These are phyloP conservation scores for Timema cristinae DNA, from an alignment of 2,888 invertebrate genomes.

Conservation along the genomic window DNA sequence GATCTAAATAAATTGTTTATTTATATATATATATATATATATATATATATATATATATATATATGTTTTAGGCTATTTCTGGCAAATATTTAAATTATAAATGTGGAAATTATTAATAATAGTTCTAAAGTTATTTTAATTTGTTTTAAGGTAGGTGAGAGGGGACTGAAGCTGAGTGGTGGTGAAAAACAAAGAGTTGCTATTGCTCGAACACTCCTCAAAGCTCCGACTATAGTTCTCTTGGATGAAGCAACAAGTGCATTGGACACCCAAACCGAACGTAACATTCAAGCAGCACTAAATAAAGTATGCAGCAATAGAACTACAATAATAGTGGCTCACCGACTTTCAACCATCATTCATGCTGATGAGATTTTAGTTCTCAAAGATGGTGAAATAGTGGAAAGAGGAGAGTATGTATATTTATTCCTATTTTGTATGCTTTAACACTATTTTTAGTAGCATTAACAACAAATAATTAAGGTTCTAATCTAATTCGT, in stretches of 20 bases:
- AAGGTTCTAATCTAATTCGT: not conserved
- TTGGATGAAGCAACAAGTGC: conserved; percentile 96
- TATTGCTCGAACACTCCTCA: conserved; percentile 91
- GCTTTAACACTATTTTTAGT: conserved; percentile 12
- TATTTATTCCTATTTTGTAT: conserved; percentile 17
- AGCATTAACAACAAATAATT: not conserved
- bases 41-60: too few species aligned
- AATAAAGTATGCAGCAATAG: conserved; percentile 74
- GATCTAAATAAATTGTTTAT: too few species aligned
- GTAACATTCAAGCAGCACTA: conserved; percentile 79
- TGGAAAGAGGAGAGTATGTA: conserved; percentile 79
- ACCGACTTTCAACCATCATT: conserved; percentile 89
- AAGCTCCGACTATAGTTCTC: conserved; percentile 84
- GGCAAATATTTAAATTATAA: too few species aligned
- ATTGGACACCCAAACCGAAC: conserved; percentile 91
- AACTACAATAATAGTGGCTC: conserved; percentile 92
- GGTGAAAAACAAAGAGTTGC: conserved; percentile 98
- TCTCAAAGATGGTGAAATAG: conserved; percentile 83
- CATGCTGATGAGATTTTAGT: conserved; percentile 94
- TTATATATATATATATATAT: too few species aligned
- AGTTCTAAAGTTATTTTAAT: not conserved
- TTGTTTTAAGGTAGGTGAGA: conserved; percentile 74
- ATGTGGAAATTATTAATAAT: too few species aligned
- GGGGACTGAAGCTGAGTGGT: conserved; percentile 91
- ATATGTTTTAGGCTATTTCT: too few species aligned